Conservation (phyloP, 2,888 invertebrate genomes). For the Elmis aenea region DNA sequence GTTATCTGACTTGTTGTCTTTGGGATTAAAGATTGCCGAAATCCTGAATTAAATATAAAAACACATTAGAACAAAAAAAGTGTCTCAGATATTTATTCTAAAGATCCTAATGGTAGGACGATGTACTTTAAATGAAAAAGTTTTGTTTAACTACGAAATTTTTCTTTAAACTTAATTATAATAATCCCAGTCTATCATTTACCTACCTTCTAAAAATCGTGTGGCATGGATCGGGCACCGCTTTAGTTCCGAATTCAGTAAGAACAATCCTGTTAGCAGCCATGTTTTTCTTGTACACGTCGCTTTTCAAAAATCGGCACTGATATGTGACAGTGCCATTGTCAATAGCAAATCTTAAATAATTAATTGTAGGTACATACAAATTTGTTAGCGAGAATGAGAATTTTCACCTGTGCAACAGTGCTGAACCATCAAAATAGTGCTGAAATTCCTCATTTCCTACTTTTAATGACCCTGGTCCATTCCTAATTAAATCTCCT, state of each 20-base stretch:
- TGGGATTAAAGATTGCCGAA: conserved; percentile 57
- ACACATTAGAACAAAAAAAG: not conserved
- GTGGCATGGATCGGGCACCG: conserved; percentile 52
- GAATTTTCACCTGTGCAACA: conserved; percentile 64
- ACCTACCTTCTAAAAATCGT: conserved; percentile 56
- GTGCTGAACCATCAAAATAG: conserved; percentile 84
- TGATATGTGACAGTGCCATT: conserved; percentile 75
- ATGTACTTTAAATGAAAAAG: no score
- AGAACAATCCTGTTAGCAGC: conserved; percentile 76
- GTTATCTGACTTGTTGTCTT: conserved; percentile 70
- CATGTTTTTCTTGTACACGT: conserved; percentile 63
- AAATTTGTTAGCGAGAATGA: no score
- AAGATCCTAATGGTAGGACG: no score
- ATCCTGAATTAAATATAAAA: conserved; percentile 28
- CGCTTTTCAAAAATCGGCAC: conserved; percentile 39
- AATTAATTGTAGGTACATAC: conserved; percentile 1
- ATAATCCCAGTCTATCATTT: no score
- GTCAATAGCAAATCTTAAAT: conserved; percentile 62
- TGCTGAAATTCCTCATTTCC: conserved; percentile 76
- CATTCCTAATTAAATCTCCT: conserved; percentile 79
- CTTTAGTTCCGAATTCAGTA: conserved; percentile 55
- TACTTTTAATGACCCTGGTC: conserved; percentile 79
- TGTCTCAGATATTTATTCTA: no score
- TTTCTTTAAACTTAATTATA: no score
- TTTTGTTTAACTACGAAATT: no score